These are phyloP conservation scores for Ahaetulla prasina DNA, from an alignment of 2,113 vertebrate species.

Conservation along the genomic window DNA sequence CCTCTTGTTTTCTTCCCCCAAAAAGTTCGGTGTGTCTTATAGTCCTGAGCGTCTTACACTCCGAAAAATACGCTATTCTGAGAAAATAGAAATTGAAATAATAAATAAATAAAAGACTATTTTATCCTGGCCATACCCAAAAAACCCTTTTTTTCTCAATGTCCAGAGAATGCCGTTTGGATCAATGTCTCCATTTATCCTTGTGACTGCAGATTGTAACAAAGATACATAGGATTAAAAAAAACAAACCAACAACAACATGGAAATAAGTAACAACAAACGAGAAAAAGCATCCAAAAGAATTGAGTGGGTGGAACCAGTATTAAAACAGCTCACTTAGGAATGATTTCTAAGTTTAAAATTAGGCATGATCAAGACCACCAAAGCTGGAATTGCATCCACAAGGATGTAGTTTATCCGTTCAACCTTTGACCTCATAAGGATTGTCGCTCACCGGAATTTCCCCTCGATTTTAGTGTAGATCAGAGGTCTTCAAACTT, in stretches of 20 bases:
- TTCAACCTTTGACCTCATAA: background rate
- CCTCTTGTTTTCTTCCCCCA: too few species aligned
- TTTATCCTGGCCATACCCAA: background rate
- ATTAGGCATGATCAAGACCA: background rate
- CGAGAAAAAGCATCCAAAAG: background rate
- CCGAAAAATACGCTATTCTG: background rate
- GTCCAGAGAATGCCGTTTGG: background rate
- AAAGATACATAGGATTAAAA: background rate
- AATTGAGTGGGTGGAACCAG: background rate
- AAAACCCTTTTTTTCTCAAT: background rate
- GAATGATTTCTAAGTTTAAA: background rate
- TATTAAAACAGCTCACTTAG: background rate
- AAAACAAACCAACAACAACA: too few species aligned
- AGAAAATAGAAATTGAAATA: too few species aligned
- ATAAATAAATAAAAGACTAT: too few species aligned
- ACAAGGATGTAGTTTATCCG: background rate
- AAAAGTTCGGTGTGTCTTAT: too few species aligned
- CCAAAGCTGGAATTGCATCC: background rate
- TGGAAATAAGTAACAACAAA: background rate
- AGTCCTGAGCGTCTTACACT: too few species aligned
- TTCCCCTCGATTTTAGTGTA: background rate
- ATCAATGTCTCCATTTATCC: background rate
- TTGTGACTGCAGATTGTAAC: background rate
- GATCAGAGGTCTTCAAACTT: too few species aligned
- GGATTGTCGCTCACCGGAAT: background rate